Conservation (phyloP, 2,113 vertebrate genomes). For the Orcinus orca region DNA sequence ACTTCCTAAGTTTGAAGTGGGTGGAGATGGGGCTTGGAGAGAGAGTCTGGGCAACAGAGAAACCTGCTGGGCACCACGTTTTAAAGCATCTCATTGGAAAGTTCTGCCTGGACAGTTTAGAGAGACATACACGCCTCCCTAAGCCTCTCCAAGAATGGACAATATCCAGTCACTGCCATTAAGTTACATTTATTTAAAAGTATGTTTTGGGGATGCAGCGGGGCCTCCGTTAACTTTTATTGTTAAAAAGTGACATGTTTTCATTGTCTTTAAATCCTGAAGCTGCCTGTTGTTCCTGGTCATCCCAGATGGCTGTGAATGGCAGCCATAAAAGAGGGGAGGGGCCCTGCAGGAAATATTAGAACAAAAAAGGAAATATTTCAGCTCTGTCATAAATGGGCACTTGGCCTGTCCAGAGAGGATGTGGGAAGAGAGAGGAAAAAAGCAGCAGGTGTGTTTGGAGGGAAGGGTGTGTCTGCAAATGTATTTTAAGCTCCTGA, state of each 20-base stretch:
- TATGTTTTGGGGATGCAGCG: not conserved
- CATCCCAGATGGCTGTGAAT: constrained; percentile 50
- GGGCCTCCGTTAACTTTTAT: not conserved
- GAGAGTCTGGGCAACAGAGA: not conserved
- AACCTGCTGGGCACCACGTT: not conserved
- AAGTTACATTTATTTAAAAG: not conserved
- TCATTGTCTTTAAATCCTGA: constrained; percentile 42
- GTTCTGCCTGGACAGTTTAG: not conserved
- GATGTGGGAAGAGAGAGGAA: constrained; percentile 75
- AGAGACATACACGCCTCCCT: not conserved
- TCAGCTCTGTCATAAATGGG: constrained; percentile 67
- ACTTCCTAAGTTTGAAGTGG: not conserved
- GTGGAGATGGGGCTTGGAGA: not conserved
- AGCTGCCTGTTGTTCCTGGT: constrained; percentile 32
- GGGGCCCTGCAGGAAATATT: constrained; percentile 87
- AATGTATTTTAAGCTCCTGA: constrained; percentile 75
- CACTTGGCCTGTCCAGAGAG: constrained; percentile 82
- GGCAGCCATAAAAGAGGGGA: constrained; percentile 21
- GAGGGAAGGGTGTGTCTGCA: constrained; percentile 73
- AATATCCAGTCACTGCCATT: not conserved
- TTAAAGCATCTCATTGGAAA: not conserved
- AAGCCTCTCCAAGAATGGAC: not conserved
- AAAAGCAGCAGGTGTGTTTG: constrained; percentile 86
- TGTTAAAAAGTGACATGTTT: constrained; percentile 35
- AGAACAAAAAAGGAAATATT: constrained; percentile 89